Evolutionary conservation across 2,797 vertebrate genomes (phyloP).

Genomic region (Remorina albescens): DNA sequence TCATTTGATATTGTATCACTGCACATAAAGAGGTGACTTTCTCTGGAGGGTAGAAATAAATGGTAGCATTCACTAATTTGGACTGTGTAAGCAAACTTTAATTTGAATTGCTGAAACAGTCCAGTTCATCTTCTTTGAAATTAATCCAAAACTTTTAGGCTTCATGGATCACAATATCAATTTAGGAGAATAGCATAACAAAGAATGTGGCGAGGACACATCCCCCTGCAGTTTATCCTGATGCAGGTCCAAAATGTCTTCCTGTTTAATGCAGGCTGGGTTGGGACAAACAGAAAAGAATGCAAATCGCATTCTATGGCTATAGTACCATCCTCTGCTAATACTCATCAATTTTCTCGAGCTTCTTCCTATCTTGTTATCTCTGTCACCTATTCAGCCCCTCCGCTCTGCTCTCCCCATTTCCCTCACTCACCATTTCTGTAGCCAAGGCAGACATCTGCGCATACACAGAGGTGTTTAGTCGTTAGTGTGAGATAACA

Average conservation of each 20-base stretch:
- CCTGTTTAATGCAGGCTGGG: no score
- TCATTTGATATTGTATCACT: not conserved
- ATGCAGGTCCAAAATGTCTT: slow-evolving; percentile 2
- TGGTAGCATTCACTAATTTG: slow-evolving; percentile 23
- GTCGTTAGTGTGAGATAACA: slow-evolving; percentile 62
- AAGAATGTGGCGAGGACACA: slow-evolving; percentile 6
- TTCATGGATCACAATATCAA: slow-evolving; percentile 5
- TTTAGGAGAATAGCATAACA: slow-evolving; percentile 4
- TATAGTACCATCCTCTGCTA: slow-evolving; percentile 56
- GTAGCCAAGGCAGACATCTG: slow-evolving; percentile 44
- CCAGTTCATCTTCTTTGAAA: slow-evolving; percentile 5
- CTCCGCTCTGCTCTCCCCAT: slow-evolving; percentile 9
- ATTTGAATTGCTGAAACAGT: slow-evolving; percentile 41
- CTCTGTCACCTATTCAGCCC: slow-evolving; percentile 57
- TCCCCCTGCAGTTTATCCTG: not conserved
- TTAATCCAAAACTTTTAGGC: slow-evolving; percentile 1
- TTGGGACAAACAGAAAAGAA: slow-evolving; percentile 31
- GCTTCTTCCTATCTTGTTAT: slow-evolving; percentile 62
- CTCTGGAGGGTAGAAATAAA: not conserved
- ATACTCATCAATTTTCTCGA: slow-evolving; percentile 61
- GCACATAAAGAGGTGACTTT: not conserved
- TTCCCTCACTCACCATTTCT: slow-evolving; percentile 10
- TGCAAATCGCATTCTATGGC: slow-evolving; percentile 35
- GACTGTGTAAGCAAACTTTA: slow-evolving; percentile 20
- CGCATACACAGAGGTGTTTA: slow-evolving; percentile 40